phyloP scores from a whole-genome alignment of 2,113 vertebrate species.

The Indri indri region DNA sequence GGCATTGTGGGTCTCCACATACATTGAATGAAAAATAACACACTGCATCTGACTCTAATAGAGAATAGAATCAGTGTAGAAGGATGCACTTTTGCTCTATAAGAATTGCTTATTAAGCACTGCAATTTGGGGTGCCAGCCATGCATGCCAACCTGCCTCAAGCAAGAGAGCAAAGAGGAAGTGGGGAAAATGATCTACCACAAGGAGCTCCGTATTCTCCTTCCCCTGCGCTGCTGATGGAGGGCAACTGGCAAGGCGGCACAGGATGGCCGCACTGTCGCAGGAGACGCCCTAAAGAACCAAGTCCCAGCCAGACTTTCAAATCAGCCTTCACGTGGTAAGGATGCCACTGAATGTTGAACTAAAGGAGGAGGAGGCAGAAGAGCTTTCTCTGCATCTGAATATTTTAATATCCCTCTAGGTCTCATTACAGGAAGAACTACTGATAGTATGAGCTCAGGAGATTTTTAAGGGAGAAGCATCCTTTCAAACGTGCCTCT shows the following conservation, averaged over 20 bases:
- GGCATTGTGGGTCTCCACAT: not conserved
- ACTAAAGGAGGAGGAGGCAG: not conserved
- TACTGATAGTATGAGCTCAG: not conserved
- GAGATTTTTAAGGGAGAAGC: not conserved
- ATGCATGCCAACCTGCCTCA: not conserved
- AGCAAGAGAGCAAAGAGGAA: not conserved
- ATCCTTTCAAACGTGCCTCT: not conserved
- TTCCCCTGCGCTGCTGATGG: not conserved
- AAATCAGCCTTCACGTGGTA: not conserved
- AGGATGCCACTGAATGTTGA: not conserved
- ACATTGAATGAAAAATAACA: not conserved
- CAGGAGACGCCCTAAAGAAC: not conserved
- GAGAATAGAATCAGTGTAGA: not conserved
- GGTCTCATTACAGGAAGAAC: not conserved
- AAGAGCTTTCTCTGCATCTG: not conserved
- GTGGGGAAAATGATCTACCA: not conserved
- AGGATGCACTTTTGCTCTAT: not conserved
- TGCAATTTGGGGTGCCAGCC: not conserved
- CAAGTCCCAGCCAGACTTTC: not conserved
- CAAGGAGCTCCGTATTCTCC: not conserved
- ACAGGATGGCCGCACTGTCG: too few species aligned
- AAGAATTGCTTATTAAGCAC: not conserved
- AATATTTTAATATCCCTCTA: not conserved
- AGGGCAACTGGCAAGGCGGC: not conserved
- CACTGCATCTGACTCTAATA: not conserved